Base-by-base conservation (phyloP, 2,888 invertebrate species). In the Homarus gammarus region DNA sequence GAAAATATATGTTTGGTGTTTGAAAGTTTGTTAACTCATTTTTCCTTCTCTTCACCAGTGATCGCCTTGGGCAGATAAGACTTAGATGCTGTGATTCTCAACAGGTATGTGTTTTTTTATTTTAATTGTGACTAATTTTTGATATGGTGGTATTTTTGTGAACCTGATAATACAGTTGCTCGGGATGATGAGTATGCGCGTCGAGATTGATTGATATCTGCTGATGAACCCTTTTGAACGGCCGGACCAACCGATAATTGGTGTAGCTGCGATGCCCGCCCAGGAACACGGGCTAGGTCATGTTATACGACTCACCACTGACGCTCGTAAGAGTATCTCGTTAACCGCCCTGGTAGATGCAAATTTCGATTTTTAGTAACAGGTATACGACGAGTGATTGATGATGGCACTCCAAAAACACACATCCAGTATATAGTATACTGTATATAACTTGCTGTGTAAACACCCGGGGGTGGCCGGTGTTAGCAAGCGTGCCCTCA, bases 191-290 rank as follows among this genome's bases (percentile, higher is more conserved):
- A 64, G 31, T 64, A 27, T n/a, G 27, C 64, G 64, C 27, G 64
- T 64, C 31, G 27, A 27, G 64, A 64, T 64, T n/a, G 64, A 64
- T 64, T 64, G 64, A 64, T 64, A 64, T 22, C 64, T 27, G n/a
- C 27, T 64, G 64, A 64, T 64, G 64, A 64, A 5, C 64, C 64
- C 5, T 64, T 27, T 27, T 64, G 64, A 27, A 64, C 27, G 12
- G 27, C 6, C n/a, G 10, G 64, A 27, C 31, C 31, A 8, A 44
- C 64, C 6, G 64, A 22, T 64, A 64, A 64, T 64, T 64, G 64
- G 27, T 64, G 31, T n/a, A 8, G 27, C 6, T n/a, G 64, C 64
- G 3, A 56, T 18, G 56, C 18, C 2, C 56, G 56, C 56, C 56
- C 15, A 22, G 22, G 8, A 56, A 12, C 56, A 56, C 1, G 18